phyloP scores from a whole-genome alignment of 2,888 invertebrate genomes.

The Agrotis clavis region DNA sequence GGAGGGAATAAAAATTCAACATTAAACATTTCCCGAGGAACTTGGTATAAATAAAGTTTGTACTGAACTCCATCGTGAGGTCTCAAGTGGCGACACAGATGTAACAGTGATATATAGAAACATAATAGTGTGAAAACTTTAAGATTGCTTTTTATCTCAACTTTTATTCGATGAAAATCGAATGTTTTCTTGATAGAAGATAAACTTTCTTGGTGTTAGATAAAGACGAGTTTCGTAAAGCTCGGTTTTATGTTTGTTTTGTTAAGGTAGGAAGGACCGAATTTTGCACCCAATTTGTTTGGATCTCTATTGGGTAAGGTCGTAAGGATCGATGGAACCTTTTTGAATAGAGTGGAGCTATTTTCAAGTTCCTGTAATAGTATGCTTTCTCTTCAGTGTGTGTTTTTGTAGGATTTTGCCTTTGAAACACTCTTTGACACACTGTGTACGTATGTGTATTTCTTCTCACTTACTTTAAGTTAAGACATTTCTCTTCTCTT shows the following conservation, averaged over 20 bases:
- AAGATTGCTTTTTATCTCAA: constrained; percentile 69
- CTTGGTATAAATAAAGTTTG: constrained; percentile 83
- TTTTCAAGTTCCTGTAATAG: background rate
- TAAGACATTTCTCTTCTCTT: no score
- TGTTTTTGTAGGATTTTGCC: background rate
- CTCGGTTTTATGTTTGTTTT: constrained; percentile 19
- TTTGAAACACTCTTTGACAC: no score
- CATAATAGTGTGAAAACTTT: constrained; percentile 68
- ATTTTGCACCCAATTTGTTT: constrained; percentile 51
- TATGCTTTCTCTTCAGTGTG: background rate
- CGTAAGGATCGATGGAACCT: background rate
- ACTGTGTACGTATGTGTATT: no score
- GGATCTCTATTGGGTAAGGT: constrained; percentile 11
- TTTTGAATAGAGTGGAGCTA: constrained; percentile 3
- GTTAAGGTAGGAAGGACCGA: constrained; percentile 16
- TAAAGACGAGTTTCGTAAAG: constrained; percentile 40
- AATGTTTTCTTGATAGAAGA: constrained; percentile 58
- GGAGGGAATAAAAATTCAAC: constrained; percentile 82
- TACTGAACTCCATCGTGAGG: constrained; percentile 68
- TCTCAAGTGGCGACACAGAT: constrained; percentile 67
- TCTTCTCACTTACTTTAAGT: no score
- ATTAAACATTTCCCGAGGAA: constrained; percentile 83
- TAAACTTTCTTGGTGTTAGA: constrained; percentile 56
- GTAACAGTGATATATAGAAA: constrained; percentile 63
- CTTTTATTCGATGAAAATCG: constrained; percentile 61